Evolutionary conservation across 1,140 invertebrate species (phyloP).

Genomic region (Tachypleus tridentatus): DNA sequence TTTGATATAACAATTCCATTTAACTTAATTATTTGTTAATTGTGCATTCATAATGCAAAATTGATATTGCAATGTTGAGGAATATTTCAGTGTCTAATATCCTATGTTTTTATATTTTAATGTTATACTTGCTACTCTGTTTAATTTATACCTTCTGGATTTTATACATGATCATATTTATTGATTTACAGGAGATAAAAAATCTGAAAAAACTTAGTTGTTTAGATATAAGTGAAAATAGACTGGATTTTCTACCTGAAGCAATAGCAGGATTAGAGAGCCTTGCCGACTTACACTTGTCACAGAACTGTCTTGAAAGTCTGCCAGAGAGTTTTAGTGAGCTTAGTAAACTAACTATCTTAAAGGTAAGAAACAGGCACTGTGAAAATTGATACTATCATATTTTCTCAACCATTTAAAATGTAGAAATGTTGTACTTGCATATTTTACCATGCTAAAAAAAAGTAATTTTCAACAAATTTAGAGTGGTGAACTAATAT

Average conservation of each 20-base stretch:
- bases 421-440: neutral
- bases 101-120: too few relatives aligned
- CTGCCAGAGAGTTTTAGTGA: conserved; percentile 85
- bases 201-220: conserved; percentile 72
- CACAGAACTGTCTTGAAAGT: conserved; percentile 87
- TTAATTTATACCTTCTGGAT: too few relatives aligned
- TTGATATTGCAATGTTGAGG: too few relatives aligned
- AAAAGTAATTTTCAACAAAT: neutral
- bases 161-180: neutral
- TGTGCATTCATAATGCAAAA: too few relatives aligned
- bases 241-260: conserved; percentile 83
- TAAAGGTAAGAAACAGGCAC: conserved; percentile 32
- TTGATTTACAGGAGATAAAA: conserved; percentile 59
- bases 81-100: too few relatives aligned
- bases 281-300: conserved; percentile 87
- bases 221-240: conserved; percentile 88
- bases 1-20: too few relatives aligned
- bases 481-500: too few relatives aligned
- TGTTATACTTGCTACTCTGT: too few relatives aligned
- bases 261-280: conserved; percentile 78
- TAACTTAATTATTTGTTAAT: too few relatives aligned
- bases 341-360: conserved; percentile 76
- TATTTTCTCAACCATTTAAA: neutral
- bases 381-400: conserved; percentile 41
- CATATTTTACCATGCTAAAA: neutral